Evolutionary conservation across 30 jellyfish, hydroid and myxozoan genomes (phyloP), one percentile per base, ranked within the genome.

Genomic region (Aurelia sp.): DNA sequence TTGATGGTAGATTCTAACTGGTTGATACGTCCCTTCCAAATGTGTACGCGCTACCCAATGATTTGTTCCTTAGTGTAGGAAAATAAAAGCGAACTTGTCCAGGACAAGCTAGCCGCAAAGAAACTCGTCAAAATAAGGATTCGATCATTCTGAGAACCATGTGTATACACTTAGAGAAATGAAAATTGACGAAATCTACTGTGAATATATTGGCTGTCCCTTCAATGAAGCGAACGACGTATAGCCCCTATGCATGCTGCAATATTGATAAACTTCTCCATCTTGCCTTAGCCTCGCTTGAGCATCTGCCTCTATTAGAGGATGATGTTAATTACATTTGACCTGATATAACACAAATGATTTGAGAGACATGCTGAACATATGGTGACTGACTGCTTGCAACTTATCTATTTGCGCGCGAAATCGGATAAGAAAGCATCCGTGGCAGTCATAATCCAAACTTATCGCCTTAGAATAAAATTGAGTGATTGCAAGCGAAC

Each of bases 351-450:
- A 30, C 57, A 40, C 61, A 64, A 18, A n/a, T 44, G 52, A 24
- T 27, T 24, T 22, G 38, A 33, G 17, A 18, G 16, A 50, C 57
- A 17, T 31, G 9, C 61, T 69, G 63, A 69, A 69, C 80, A 69
- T 33, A 69, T 22, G 80, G 80, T 69, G 62, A 5, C 80, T 27
- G 80, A 69, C 35, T 69, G 60, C 20, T 24, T 44, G 60, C 80
- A 35, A 69, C 61, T 33, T 44, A 50, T 69, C 80, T 69, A 22
- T 40, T 69, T 50, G 57, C 31, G 24, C 61, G 80, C 35, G 57
- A 69, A 69, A 50, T 30, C 31, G 80, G 57, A 24, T 24, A 69
- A 44, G 17, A 33, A 21, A 30, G 61, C 57, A 69, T 69, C 80
- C 52, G 31, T 50, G 61, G 80, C 52, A 69, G 33, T 44, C 57